Evolutionary conservation across 2,113 vertebrate genomes (phyloP), one percentile per base, ranked within the genome.

Genomic region (Notarius lentiginosus): DNA sequence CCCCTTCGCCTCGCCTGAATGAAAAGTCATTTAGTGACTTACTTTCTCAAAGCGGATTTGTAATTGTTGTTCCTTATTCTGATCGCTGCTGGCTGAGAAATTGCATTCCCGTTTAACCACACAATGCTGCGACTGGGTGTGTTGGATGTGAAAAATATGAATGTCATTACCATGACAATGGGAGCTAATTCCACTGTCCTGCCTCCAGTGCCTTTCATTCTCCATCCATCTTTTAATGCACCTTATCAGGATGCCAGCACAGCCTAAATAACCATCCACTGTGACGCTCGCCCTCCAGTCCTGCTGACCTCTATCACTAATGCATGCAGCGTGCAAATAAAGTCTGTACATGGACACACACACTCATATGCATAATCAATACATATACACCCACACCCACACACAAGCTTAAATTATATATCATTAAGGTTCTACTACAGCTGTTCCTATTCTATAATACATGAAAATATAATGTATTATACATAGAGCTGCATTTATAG

Each of bases 131-230:
- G 92, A 92, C 94, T 88, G 91, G 94, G 93, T 95, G 91, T 91
- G 93, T 94, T 90, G 92, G 93, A 88, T 93, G 92, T 92, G 90
- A 93, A 92, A 91, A 95, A 94, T 95, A 95, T 95, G 93, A 94
- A 91, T 92, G 91, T 93, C 94, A 95, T 95, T 96, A 95, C 93
- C 95, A 95, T 95, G 92, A 96, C 95, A 96, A 96, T 95, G 86
- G 92, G 90, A 95, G 93, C 94, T 96, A 95, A 95, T 96, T 96
- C 94, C 93, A 92, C 93, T 93, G 93, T 93, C 93, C 91, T 82
- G 87, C 92, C 90, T 89, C 61, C 87, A 72, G 75, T 76, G 79
- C 73, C 83, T 75, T 66, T 88, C 92, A 91, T 93, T 94, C 92
- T 92, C 91, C 94, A 94, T 88, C 93, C 93, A 87, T 93, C 89